Conservation (phyloP, 2,888 invertebrate genomes). For the Microplitis manilae region DNA sequence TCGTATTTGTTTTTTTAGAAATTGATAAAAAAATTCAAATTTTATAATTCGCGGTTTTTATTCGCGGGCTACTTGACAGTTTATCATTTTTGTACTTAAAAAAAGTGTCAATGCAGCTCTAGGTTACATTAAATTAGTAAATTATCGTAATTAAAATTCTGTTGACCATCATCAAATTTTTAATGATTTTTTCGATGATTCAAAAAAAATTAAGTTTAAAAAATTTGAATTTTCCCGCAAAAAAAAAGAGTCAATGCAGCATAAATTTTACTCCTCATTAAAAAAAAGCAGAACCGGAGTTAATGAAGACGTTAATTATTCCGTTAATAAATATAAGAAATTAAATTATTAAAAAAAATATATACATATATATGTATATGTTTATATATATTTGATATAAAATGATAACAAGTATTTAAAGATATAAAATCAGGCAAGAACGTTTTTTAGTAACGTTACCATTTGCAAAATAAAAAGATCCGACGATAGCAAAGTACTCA, state of each 20-base stretch:
- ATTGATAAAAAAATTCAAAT: not conserved
- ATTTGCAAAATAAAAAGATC: not conserved
- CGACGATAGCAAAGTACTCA: not conserved
- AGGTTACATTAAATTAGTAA: too few relatives aligned
- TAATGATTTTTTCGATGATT: not conserved
- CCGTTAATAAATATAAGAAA: not conserved
- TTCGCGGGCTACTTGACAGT: too few relatives aligned
- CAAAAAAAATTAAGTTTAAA: not conserved
- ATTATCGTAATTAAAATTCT: not conserved
- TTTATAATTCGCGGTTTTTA: not conserved
- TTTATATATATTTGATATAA: not conserved
- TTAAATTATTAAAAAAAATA: not conserved
- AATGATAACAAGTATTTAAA: not conserved
- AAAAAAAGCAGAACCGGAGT: not conserved
- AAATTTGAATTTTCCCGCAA: slow-evolving; percentile 22
- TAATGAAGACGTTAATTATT: not conserved
- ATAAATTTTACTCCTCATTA: not conserved
- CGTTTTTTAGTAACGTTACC: not conserved
- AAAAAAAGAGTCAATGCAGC: too few relatives aligned
- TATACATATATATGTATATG: too few relatives aligned
- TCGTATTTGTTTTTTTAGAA: not conserved
- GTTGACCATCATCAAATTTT: not conserved
- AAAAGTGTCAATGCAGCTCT: too few relatives aligned
- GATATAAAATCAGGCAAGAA: not conserved
- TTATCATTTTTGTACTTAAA: not conserved